Percentiles rank a stretch among this genome's conserved stretches.
Conservation (phyloP, 2,888 invertebrate genomes). For the Aphidius colemani region DNA sequence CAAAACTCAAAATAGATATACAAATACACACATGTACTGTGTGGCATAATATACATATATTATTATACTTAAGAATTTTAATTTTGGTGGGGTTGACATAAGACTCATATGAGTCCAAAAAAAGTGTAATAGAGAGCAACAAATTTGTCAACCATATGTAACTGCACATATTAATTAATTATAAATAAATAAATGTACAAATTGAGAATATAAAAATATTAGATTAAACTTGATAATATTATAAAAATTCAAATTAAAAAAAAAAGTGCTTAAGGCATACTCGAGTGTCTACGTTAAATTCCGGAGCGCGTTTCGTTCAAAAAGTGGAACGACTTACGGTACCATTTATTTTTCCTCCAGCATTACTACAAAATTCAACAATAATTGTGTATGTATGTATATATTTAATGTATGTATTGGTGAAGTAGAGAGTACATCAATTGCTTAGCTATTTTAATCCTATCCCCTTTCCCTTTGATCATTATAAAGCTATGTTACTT, state of each 20-base stretch:
- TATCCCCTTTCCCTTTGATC: neutral
- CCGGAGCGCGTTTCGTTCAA: constrained; percentile 55
- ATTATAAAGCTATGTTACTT: constrained; percentile 26
- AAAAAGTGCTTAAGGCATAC: constrained; percentile 16
- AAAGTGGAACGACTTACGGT: constrained; percentile 57
- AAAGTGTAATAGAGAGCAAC: too few relatives aligned
- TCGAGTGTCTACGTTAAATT: constrained; percentile 48
- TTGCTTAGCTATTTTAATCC: too few relatives aligned
- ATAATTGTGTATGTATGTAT: too few relatives aligned
- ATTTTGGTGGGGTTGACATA: neutral
- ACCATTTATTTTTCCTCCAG: constrained; percentile 45
- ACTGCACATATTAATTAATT: neutral
- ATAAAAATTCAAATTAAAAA: neutral
- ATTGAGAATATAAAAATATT: neutral
- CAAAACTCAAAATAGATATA: constrained; percentile 16
- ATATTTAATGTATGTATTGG: too few relatives aligned
- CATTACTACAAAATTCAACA: too few relatives aligned
- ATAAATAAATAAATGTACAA: neutral
- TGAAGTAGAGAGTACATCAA: too few relatives aligned
- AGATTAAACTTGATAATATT: too few relatives aligned
- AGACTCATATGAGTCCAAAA: too few relatives aligned
- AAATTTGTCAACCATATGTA: too few relatives aligned
- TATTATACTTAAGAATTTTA: neutral
- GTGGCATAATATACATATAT: neutral
- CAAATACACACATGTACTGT: too few relatives aligned